Conservation (phyloP, 2,113 vertebrate species). For the Ceratotherium simum region DNA sequence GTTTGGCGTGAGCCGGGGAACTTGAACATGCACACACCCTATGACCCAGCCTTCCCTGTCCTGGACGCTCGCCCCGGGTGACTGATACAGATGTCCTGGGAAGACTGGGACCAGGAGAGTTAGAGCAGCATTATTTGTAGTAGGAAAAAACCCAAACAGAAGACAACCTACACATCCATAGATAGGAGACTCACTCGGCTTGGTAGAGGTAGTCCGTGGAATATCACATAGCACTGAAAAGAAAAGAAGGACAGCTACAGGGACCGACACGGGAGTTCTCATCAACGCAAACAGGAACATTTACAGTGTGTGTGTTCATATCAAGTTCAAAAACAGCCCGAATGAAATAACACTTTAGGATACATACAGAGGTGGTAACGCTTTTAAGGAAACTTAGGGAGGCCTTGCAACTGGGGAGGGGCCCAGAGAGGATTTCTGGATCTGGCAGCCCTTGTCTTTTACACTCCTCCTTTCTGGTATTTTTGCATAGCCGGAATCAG, state of each 20-base stretch:
- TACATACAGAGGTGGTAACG: neutral
- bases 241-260: fast-evolving
- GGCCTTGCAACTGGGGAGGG: neutral
- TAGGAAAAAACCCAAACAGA: neutral
- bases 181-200: fast-evolving
- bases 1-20: neutral
- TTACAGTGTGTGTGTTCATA: neutral
- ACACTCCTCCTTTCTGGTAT: neutral
- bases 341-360: too few relatives aligned
- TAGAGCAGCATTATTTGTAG: neutral
- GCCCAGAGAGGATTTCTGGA: neutral
- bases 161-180: neutral
- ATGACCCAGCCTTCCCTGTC: neutral
- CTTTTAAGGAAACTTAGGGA: neutral
- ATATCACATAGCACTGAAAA: neutral
- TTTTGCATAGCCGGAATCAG: neutral
- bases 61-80: neutral
- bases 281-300: fast-evolving
- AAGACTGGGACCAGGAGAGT: neutral
- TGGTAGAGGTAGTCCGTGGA: neutral
- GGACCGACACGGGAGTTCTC: fast-evolving
- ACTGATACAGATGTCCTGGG: neutral
- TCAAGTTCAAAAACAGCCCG: neutral
- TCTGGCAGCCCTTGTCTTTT: neutral
- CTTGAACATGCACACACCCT: neutral